phyloP scores from a whole-genome alignment of 2,113 vertebrate species.

The Chloroceryle aenea region DNA sequence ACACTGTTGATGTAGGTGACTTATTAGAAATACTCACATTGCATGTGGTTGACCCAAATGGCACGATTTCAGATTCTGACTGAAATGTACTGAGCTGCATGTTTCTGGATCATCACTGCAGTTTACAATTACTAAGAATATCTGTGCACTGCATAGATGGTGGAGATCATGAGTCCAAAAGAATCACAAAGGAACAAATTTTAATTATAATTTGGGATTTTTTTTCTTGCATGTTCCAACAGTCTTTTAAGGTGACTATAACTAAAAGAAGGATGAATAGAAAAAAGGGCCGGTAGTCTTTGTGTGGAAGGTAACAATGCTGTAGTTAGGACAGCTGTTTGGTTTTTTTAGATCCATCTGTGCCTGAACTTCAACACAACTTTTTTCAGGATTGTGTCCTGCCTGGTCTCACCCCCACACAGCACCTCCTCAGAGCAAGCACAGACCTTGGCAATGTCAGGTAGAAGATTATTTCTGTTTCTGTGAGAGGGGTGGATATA shows the following conservation, averaged over 20 bases:
- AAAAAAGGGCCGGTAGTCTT: background rate
- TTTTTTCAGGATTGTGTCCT: background rate
- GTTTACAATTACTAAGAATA: constrained; percentile 32
- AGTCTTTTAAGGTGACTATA: background rate
- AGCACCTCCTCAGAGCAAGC: background rate
- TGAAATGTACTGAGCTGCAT: background rate
- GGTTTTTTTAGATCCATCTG: background rate
- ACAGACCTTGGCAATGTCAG: background rate
- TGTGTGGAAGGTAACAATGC: background rate
- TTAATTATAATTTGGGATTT: background rate
- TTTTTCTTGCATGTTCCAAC: background rate
- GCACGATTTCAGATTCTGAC: constrained; percentile 2
- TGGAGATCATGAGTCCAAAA: background rate
- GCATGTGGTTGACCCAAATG: background rate
- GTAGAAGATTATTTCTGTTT: background rate
- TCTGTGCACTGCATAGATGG: background rate
- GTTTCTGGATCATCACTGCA: background rate
- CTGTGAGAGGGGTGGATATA: background rate
- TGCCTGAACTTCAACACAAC: background rate
- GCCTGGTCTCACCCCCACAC: background rate
- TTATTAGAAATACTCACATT: background rate
- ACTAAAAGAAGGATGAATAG: background rate
- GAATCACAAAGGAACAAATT: background rate
- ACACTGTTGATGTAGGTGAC: background rate
- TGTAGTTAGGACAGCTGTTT: background rate